Conservation (phyloP, 2,888 invertebrate species). For the Lissonota sp. region DNA sequence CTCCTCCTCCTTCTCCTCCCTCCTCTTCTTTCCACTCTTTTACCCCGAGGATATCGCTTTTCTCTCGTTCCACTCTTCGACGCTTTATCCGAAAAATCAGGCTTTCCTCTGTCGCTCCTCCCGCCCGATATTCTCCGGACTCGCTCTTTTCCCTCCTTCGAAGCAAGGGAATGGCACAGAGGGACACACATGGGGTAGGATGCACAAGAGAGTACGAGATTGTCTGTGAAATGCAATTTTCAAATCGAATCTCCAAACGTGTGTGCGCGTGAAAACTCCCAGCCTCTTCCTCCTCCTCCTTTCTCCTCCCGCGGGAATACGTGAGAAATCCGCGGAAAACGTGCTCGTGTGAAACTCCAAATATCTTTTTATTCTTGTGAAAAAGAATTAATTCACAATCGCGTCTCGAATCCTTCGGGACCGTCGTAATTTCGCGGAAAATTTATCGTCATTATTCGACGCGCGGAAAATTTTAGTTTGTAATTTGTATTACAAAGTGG, state of each 20-base stretch:
- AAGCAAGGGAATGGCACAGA: neutral
- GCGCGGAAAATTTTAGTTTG: constrained; percentile 26
- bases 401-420: neutral
- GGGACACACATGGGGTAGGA: no score
- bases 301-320: neutral
- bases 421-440: constrained; percentile 2
- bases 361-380: neutral
- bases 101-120: neutral
- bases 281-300: neutral
- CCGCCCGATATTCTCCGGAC: neutral
- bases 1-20: neutral
- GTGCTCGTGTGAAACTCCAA: neutral
- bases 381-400: neutral
- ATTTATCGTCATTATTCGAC: constrained; percentile 15
- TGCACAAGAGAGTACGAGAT: constrained; percentile 14
- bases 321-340: constrained; percentile 28
- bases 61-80: neutral
- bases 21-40: neutral
- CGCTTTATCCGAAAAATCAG: no score
- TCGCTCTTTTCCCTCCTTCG: neutral
- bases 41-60: neutral
- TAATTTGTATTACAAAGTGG: constrained; percentile 52
- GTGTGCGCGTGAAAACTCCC: neutral
- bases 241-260: constrained; percentile 1
- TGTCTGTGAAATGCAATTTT: constrained; percentile 47